Percentiles rank a stretch among this genome's conserved stretches.
These are phyloP conservation scores for Alaudala cheleensis DNA, from an alignment of 2,113 vertebrate genomes.

Conservation along the genomic window DNA sequence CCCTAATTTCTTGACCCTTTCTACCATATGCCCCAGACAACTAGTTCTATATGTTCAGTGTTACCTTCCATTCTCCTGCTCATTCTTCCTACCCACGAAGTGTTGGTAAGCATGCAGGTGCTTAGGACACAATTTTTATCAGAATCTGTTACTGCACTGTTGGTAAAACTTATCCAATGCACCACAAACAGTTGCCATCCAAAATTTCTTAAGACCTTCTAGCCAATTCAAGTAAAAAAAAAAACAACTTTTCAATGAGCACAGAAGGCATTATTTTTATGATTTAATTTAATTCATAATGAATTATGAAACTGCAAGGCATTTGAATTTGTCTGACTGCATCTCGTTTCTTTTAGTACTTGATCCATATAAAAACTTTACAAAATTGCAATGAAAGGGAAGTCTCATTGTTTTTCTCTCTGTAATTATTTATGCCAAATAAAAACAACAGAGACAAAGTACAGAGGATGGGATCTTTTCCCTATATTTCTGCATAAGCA, in stretches of 20 bases:
- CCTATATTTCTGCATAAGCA: background rate
- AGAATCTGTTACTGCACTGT: background rate
- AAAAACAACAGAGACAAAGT: conserved; percentile 18
- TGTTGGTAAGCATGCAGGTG: background rate
- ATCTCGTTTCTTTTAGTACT: background rate
- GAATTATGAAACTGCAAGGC: background rate
- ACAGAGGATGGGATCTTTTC: background rate
- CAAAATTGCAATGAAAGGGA: background rate
- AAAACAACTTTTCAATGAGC: background rate
- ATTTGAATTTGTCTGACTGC: background rate
- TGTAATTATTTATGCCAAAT: conserved; percentile 27
- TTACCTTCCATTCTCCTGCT: background rate
- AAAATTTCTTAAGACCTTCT: background rate
- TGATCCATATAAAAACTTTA: background rate
- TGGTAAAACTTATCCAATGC: background rate
- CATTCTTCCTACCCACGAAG: background rate
- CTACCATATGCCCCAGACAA: background rate
- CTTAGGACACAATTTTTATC: background rate
- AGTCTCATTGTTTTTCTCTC: background rate
- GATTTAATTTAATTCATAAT: background rate
- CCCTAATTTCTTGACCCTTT: background rate
- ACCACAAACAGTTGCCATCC: background rate
- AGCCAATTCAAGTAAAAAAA: background rate
- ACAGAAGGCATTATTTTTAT: background rate
- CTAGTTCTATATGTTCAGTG: background rate